A percentile compares a stretch with the other conserved stretches of the same genome.
phyloP scores from a whole-genome alignment of 35 echinoderm and acorn worm species.

The Lytechinus variegatus region DNA sequence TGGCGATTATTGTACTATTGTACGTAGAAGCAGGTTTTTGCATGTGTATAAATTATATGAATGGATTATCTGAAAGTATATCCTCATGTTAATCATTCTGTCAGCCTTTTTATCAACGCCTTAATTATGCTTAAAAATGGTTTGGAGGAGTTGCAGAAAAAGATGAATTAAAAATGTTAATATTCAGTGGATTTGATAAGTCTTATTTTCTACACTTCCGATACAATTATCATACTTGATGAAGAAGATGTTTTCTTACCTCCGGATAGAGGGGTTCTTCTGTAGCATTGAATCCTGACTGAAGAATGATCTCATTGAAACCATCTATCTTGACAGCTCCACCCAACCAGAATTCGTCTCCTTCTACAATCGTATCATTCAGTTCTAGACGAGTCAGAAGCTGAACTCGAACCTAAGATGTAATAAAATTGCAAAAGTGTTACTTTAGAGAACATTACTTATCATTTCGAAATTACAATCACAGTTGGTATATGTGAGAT shows the following conservation, averaged over 20 bases:
- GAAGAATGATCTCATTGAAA: slow-evolving; percentile 62
- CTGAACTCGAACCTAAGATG: slow-evolving; percentile 76
- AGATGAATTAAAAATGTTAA: no score
- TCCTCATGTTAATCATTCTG: no score
- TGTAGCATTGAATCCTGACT: slow-evolving; percentile 63
- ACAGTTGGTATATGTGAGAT: no score
- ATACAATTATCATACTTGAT: background rate
- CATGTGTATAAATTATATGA: background rate
- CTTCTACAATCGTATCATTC: slow-evolving; percentile 78
- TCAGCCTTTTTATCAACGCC: no score
- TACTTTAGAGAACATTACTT: no score
- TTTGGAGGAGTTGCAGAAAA: no score
- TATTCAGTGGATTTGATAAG: no score
- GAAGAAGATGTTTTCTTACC: background rate
- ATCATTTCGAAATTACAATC: no score
- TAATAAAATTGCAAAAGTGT: background rate
- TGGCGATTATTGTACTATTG: background rate
- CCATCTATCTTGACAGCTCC: slow-evolving; percentile 55
- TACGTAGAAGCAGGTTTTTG: background rate
- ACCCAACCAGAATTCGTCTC: slow-evolving; percentile 69
- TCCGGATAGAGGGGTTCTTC: slow-evolving; percentile 57
- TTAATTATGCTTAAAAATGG: no score
- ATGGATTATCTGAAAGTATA: no score
- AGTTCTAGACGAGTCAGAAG: slow-evolving; percentile 69
- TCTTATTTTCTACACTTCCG: no score